These are phyloP conservation scores for Propithecus coquereli DNA, from an alignment of 2,113 vertebrate species.

Conservation along the genomic window DNA sequence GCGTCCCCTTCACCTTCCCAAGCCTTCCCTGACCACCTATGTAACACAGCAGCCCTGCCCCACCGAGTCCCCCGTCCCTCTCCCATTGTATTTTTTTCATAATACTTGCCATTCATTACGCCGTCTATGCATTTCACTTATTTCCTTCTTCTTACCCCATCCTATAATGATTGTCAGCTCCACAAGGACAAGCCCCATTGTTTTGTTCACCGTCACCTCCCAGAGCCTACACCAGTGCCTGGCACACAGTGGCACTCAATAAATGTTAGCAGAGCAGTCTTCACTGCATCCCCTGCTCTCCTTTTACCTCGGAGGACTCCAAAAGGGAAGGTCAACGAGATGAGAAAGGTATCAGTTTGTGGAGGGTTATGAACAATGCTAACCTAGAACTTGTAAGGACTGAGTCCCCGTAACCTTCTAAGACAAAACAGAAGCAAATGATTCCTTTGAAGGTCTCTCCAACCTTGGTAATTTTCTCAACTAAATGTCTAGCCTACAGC, in stretches of 20 bases:
- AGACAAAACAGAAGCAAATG: background rate
- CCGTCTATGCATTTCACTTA: background rate
- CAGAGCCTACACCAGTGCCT: background rate
- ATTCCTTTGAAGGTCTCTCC: background rate
- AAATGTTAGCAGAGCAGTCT: background rate
- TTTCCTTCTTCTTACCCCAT: background rate
- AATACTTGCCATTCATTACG: background rate
- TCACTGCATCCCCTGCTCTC: background rate
- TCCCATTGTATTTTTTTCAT: background rate
- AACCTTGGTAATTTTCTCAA: conserved; percentile 1
- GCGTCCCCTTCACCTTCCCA: background rate
- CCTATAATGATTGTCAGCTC: background rate
- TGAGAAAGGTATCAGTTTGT: background rate
- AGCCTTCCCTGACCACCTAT: background rate
- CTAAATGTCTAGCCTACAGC: background rate
- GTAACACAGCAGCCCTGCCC: background rate
- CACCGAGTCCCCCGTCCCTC: background rate
- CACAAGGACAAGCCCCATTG: background rate
- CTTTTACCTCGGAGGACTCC: background rate
- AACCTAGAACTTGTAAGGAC: background rate
- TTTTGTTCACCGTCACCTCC: background rate
- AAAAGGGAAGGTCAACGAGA: background rate
- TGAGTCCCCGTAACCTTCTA: background rate
- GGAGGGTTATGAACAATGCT: background rate
- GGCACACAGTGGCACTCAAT: background rate